These are phyloP conservation scores for Sphenodon punctatus DNA, from an alignment of 2,797 vertebrate genomes.

Conservation along the genomic window DNA sequence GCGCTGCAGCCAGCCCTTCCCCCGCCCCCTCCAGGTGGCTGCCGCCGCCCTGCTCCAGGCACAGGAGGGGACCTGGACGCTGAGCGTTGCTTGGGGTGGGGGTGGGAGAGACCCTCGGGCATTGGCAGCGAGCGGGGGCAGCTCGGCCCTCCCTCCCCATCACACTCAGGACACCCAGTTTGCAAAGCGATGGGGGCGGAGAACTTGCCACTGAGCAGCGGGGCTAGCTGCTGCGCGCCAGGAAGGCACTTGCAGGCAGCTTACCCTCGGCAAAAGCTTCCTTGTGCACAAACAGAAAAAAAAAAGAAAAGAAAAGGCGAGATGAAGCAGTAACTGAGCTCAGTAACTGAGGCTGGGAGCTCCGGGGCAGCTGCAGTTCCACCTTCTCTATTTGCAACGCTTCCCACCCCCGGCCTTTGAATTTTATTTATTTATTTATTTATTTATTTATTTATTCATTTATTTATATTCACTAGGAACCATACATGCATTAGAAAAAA, in stretches of 20 bases:
- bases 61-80: neutral
- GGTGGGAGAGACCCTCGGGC: neutral
- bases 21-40: conserved; percentile 15
- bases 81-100: neutral
- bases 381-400: neutral
- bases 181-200: no score
- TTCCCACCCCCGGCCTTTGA: neutral
- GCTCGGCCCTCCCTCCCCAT: neutral
- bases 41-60: neutral
- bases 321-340: neutral
- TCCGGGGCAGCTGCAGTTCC: neutral
- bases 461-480: no score
- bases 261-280: conserved; percentile 8
- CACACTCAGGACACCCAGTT: no score
- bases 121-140: neutral
- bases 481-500: no score
- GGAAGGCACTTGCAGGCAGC: neutral
- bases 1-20: neutral
- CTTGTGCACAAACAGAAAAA: accelerated
- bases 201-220: no score
- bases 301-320: neutral
- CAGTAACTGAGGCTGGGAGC: no score
- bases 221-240: neutral
- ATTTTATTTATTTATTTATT: neutral
- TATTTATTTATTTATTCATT: neutral